Conservation (phyloP, 2,797 vertebrate genomes). For the Cuniculus paca region DNA sequence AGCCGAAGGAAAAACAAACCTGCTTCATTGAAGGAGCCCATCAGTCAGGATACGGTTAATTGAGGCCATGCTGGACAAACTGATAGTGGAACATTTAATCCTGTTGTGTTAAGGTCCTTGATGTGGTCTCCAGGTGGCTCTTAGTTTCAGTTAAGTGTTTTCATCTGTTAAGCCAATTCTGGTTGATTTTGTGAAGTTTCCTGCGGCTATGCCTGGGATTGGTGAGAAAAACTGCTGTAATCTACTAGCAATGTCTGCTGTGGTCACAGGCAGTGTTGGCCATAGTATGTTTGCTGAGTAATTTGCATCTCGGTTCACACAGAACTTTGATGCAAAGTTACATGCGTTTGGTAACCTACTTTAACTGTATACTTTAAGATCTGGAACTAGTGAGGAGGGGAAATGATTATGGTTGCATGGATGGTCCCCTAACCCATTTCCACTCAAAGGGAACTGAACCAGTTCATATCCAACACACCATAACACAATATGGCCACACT, state of each 20-base stretch:
- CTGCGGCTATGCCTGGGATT: neutral
- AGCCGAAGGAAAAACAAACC: neutral
- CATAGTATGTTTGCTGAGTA: neutral
- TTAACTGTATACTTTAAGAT: neutral
- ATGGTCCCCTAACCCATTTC: neutral
- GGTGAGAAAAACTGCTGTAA: neutral
- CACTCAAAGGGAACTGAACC: neutral
- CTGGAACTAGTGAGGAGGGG: neutral
- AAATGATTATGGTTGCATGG: neutral
- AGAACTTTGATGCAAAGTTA: neutral
- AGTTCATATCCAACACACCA: neutral
- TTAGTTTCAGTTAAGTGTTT: neutral
- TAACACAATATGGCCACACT: neutral
- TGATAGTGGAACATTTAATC: neutral
- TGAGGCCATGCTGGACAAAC: neutral
- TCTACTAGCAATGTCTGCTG: neutral
- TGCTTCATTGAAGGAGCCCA: neutral
- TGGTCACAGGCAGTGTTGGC: rapidly evolving
- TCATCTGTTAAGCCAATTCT: neutral
- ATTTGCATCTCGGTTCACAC: neutral
- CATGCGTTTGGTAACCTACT: neutral
- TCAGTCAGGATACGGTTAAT: neutral
- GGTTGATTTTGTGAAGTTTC: neutral
- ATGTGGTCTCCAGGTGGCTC: neutral
- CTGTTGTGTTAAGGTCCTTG: neutral